Conservation (phyloP, 1,140 invertebrate species). For the Neelides sp. region DNA sequence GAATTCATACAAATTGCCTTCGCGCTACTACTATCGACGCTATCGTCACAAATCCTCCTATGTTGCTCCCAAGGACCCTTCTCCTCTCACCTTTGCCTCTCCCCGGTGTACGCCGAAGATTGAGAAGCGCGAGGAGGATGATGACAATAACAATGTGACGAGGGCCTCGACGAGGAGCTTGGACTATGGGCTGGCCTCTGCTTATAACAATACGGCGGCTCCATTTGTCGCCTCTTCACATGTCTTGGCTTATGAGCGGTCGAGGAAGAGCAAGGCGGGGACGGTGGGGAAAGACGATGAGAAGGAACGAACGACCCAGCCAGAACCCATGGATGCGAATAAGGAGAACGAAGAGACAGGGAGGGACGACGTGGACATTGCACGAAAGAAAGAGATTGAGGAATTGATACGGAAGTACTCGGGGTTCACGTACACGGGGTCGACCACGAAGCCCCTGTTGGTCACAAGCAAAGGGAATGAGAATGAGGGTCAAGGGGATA, state of each 20-base stretch:
- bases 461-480: background rate
- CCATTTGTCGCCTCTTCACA: constrained; percentile 14
- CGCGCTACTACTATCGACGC: constrained; percentile 27
- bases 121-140: constrained; percentile 1
- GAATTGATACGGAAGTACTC: constrained; percentile 31
- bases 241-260: constrained; percentile 28
- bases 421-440: constrained; percentile 23
- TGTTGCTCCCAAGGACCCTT: constrained; percentile 20
- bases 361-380: constrained; percentile 18
- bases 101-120: background rate
- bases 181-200: constrained; percentile 8
- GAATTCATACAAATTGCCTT: constrained; percentile 25
- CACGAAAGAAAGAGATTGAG: constrained; percentile 30
- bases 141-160: constrained; percentile 18
- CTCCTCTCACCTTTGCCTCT: constrained; percentile 17
- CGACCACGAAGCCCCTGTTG: background rate
- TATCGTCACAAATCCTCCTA: constrained; percentile 27
- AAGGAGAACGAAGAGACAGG: constrained; percentile 8
- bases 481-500: too few species aligned
- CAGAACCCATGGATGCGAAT: too few species aligned
- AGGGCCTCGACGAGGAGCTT: background rate
- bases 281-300: background rate
- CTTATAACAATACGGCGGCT: background rate
- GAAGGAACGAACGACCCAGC: too few species aligned
- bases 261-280: constrained; percentile 12